Base-by-base conservation (phyloP, 2,888 invertebrate species). In the Dryobotodes eremita region DNA sequence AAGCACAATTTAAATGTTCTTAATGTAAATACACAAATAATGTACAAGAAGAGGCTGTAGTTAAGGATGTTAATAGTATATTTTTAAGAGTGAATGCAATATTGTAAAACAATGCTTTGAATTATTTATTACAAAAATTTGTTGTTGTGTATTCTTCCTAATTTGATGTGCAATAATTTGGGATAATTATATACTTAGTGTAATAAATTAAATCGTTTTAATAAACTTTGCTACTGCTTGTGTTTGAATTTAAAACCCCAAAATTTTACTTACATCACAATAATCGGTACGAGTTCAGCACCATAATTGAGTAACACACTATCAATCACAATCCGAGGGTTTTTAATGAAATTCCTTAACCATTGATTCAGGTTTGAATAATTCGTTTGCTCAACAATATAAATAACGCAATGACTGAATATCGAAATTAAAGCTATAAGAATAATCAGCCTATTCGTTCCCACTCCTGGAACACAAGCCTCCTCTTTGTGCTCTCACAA, bases 101-200 rank as follows among this genome's bases (percentile, higher is more conserved):
- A 76, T 73, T 83, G 64, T 80, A 57, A 78, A 75, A 77, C 76
- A 79, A 71, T 77, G 74, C 65, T 74, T 81, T 64, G 83, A 85
- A 69, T 89, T 90, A 91, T 91, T 90, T 91, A 91, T 91, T 91
- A 86, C 79, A 87, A 88, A 42, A 87, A 79, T 81, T 71, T 82
- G 73, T 91, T 92, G 91, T 90, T 75, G 84, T 88, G 81, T 87
- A 82, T 87, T 89, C 88, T 89, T 89, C 89, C 89, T 89, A 87
- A 89, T 90, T 75, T 79, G 84, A 90, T 89, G 95, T 95, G 95
- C 95, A 95, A 95, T 95, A 95, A 93, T 91, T 92, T 91, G 86
- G 86, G 83, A 84, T 89, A 89, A 86, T 87, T 81, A 72, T 84
- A 61, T 83, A 76, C 48, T 81, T 84, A 84, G 81, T 75, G 69